These are phyloP conservation scores for Cephus pulcher DNA, from an alignment of 2,888 invertebrate species.

Conservation along the genomic window DNA sequence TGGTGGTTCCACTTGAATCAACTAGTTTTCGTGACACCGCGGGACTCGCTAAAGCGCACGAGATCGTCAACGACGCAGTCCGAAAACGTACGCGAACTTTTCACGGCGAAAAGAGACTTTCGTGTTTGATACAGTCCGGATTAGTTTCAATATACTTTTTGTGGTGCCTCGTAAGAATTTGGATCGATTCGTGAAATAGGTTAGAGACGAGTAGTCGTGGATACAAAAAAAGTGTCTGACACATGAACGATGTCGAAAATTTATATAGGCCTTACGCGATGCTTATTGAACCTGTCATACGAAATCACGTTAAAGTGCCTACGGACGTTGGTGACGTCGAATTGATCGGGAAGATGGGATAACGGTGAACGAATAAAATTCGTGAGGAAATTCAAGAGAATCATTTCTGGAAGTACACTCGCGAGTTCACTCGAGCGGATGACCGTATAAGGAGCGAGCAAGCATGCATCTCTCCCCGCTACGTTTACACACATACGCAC, in stretches of 20 bases:
- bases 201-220: background rate
- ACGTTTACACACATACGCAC: constrained; percentile 35
- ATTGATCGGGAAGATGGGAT: background rate
- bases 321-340: too few relatives aligned
- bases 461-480: constrained; percentile 60
- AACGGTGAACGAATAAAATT: constrained; percentile 3
- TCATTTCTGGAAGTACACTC: constrained; percentile 44
- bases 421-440: constrained; percentile 54
- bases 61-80: background rate
- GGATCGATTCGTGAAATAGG: too few relatives aligned
- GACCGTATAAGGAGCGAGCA: constrained; percentile 63
- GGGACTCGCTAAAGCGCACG: background rate
- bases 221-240: background rate
- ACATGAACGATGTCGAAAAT: background rate
- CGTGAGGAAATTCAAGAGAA: constrained; percentile 44
- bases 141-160: background rate
- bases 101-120: background rate
- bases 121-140: background rate
- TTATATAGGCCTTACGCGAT: background rate
- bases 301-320: too few relatives aligned
- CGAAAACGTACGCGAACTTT: background rate
- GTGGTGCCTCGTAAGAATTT: background rate
- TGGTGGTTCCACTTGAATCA: background rate
- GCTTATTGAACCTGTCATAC: too few relatives aligned
- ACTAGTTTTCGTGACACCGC: background rate